A percentile compares a stretch with the other conserved stretches of the same genome.
These are phyloP conservation scores for Silurus asotus DNA, from an alignment of 2,113 vertebrate genomes.

Conservation along the genomic window DNA sequence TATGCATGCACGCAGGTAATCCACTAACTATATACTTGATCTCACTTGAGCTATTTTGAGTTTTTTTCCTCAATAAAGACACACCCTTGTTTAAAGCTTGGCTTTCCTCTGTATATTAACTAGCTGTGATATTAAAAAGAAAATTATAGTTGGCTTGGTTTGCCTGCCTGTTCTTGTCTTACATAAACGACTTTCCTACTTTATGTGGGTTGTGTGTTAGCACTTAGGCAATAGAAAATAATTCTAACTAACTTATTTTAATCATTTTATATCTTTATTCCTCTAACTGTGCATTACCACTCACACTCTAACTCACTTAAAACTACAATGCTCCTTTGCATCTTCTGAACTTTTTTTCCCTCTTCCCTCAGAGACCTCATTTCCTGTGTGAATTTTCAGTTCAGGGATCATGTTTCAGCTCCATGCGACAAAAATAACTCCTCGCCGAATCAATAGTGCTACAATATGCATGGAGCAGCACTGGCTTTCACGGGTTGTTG, in stretches of 20 bases:
- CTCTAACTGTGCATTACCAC: neutral
- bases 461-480: constrained; percentile 8
- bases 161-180: neutral
- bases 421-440: constrained; percentile 32
- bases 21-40: constrained; percentile 10
- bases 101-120: neutral
- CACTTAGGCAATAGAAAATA: neutral
- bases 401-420: constrained; percentile 29
- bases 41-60: neutral
- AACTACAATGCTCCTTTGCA: neutral
- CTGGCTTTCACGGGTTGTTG: neutral
- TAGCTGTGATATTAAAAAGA: neutral
- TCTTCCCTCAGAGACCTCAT: constrained; percentile 1
- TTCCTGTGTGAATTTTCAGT: constrained; percentile 42
- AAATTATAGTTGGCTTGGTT: neutral
- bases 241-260: neutral
- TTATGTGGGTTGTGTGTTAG: neutral
- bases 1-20: constrained; percentile 33
- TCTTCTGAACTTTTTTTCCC: neutral
- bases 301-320: neutral
- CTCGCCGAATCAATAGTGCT: constrained; percentile 26
- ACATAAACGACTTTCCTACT: neutral
- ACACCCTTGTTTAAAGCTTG: neutral
- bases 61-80: neutral
- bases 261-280: neutral